Conservation (phyloP, 2,888 invertebrate species). For the Tenodera sinensis region DNA sequence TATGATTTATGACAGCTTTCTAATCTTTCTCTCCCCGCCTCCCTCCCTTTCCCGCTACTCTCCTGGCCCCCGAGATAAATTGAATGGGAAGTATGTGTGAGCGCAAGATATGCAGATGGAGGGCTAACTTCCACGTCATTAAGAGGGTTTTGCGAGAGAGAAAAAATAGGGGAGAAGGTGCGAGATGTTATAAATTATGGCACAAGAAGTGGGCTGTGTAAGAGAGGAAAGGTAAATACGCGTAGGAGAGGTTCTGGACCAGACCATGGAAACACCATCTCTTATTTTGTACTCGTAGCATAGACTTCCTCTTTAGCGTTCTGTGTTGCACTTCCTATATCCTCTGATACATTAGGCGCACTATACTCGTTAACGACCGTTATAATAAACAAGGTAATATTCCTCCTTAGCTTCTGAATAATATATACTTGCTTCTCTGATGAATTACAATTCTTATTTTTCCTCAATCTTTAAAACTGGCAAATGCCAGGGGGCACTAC, state of each 20-base stretch:
- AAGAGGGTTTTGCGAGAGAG: conserved; percentile 1
- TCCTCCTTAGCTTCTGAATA: no score
- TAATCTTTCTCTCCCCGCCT: conserved; percentile 28
- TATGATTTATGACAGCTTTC: conserved; percentile 32
- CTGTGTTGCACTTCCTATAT: no score
- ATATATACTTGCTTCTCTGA: no score
- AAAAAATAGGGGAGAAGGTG: neutral
- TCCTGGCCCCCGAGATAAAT: conserved; percentile 26
- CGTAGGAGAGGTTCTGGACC: neutral
- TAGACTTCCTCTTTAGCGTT: no score
- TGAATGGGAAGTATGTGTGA: conserved; percentile 26
- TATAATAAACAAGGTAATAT: no score
- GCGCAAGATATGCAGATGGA: conserved; percentile 27
- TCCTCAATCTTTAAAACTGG: no score
- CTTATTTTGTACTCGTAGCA: no score
- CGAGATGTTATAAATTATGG: conserved; percentile 12
- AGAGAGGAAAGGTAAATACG: neutral
- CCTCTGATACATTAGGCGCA: no score
- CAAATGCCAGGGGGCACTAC: no score
- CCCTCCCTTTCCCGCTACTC: neutral
- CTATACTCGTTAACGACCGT: no score
- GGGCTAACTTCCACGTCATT: conserved; percentile 18
- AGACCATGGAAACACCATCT: no score
- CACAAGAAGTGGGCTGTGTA: neutral
- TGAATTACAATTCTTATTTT: no score